Base-by-base conservation (phyloP, 2,888 invertebrate species). In the Tenthredo mesomela region DNA sequence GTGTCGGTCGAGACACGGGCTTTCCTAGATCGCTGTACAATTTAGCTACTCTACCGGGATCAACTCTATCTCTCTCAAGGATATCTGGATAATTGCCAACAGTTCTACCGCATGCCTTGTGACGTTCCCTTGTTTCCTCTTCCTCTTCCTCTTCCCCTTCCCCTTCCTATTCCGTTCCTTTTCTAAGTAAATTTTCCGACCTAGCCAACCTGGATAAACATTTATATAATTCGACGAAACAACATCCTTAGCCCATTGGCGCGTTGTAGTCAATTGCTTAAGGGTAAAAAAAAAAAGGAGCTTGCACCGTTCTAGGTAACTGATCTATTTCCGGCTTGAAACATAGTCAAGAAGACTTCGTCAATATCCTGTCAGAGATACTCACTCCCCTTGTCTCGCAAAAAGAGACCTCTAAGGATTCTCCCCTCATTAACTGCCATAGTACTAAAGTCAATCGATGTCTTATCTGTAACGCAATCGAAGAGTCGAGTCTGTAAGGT, bases 31-130 rank as follows among this genome's bases (percentile, higher is more conserved):
- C 67, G 50, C 33, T 67, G 37, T 47, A 47, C 67, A n/a, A 67
- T 82, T 70, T 82, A 82, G 82, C 82, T 50, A 70, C 67, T 70
- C 58, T 61, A 43, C 43, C 43, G 82, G 77, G 80, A 80, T 80
- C 80, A 80, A 80, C 80, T 65, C 61, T 58, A n/a, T 21, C 21
- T 25, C 37, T 37, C 43, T 43, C 43, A 21, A 21, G 61, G 80
- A 67, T 70, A 47, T 67, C 50, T 82, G 82, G 82, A 82, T 70
- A 82, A 82, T 70, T 82, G 82, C 82, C 82, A 82, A 82, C 67
- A 40, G 82, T 82, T 43, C 29, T 43, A 58, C 33, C 47, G n/a
- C n/a, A 47, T 21, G 82, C 67, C 37, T 77, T 33, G 50, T 25
- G 80, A 80, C 40, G 80, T 40, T 80, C 61, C 50, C 58, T 40